Conservation (phyloP, 2,113 vertebrate genomes). For the Sphyrna mokarran region DNA sequence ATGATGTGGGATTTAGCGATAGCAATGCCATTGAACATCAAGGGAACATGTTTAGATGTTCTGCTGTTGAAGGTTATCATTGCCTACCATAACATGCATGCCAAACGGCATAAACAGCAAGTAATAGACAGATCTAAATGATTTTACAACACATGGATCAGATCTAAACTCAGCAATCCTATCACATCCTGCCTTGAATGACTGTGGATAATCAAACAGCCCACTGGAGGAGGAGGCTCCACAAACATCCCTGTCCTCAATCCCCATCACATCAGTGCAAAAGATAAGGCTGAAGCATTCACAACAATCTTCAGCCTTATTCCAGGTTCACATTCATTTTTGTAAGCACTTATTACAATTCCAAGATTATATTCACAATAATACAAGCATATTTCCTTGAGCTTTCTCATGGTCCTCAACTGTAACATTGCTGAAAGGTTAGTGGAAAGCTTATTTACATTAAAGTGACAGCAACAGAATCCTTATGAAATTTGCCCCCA, state of each 20-base stretch:
- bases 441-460: not conserved
- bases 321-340: not conserved
- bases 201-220: not conserved
- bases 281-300: not conserved
- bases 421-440: not conserved
- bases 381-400: not conserved
- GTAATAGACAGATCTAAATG: too few relatives aligned
- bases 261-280: not conserved
- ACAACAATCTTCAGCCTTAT: not conserved
- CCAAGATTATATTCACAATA: not conserved
- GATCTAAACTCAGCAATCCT: too few relatives aligned
- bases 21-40: too few relatives aligned
- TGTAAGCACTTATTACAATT: not conserved
- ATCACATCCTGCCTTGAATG: too few relatives aligned
- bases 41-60: too few relatives aligned
- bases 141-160: too few relatives aligned
- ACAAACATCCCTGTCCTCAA: too few relatives aligned
- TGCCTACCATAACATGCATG: too few relatives aligned
- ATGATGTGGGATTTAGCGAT: too few relatives aligned
- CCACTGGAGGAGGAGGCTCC: too few relatives aligned
- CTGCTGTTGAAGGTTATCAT: too few relatives aligned
- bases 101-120: too few relatives aligned
- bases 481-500: not conserved
- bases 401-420: not conserved
- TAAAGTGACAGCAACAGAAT: not conserved